Evolutionary conservation across 2,113 vertebrate species (phyloP).

Genomic region (Microtus montanus): DNA sequence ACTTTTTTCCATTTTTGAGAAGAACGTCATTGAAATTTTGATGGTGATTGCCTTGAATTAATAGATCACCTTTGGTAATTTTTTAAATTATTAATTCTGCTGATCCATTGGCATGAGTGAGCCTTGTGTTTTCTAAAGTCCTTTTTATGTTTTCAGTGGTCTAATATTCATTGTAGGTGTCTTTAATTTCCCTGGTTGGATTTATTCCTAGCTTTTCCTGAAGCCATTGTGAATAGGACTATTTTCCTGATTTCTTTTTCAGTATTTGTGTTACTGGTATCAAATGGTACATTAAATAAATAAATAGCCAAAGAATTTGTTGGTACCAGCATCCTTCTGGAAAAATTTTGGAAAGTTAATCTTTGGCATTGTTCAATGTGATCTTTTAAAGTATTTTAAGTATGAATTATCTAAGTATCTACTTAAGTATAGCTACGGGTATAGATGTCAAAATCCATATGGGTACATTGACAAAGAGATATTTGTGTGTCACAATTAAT

Average conservation of each 20-base stretch:
- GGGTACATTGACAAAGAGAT: not conserved
- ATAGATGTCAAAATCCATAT: not conserved
- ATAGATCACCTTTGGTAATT: not conserved
- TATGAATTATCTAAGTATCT: not conserved
- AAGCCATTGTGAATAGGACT: not conserved
- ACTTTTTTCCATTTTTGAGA: not conserved
- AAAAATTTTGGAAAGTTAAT: not conserved
- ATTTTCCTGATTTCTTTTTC: not conserved
- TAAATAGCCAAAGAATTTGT: not conserved
- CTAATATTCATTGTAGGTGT: not conserved
- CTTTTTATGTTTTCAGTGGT: not conserved
- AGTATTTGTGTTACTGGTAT: not conserved
- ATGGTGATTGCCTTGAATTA: not conserved
- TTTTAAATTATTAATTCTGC: not conserved
- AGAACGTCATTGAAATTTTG: not conserved
- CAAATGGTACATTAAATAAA: not conserved
- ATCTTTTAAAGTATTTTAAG: not conserved
- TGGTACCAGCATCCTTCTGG: not conserved
- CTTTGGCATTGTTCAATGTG: not conserved
- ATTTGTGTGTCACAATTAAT: not conserved
- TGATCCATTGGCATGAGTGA: no score
- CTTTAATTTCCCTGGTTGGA: not conserved
- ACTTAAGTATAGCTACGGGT: not conserved
- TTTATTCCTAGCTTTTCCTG: not conserved
- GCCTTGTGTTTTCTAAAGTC: not conserved